Evolutionary conservation across 30 jellyfish, hydroid and myxozoan genomes (phyloP).

Genomic region (Pelagia noctiluca): DNA sequence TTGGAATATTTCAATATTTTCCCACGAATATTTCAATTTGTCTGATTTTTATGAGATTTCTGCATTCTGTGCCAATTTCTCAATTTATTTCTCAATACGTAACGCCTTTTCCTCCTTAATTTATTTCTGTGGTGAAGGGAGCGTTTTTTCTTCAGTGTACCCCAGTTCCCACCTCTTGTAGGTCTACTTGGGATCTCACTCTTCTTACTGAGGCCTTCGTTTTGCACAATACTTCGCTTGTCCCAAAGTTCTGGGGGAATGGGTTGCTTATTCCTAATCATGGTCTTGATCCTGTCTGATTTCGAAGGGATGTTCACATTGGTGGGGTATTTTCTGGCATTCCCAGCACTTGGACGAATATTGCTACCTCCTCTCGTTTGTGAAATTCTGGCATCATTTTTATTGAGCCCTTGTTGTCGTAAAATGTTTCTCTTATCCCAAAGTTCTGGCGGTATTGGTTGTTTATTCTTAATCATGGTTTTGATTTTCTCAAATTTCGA

Average conservation of each 20-base stretch:
- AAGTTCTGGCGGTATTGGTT: slow-evolving; percentile 7
- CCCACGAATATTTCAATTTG: too few relatives aligned
- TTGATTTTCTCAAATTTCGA: neutral
- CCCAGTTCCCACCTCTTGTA: slow-evolving; percentile 60
- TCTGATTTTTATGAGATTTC: too few relatives aligned
- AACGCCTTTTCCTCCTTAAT: neutral
- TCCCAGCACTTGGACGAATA: too few relatives aligned
- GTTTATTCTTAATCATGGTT: neutral
- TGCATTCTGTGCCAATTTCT: neutral
- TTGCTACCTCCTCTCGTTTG: too few relatives aligned
- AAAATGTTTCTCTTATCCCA: slow-evolving; percentile 42
- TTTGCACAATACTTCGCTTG: slow-evolving; percentile 44
- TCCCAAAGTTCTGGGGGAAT: slow-evolving; percentile 24
- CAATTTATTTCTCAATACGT: neutral
- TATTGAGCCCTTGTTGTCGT: slow-evolving; percentile 20
- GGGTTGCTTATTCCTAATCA: neutral
- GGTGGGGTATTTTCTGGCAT: neutral
- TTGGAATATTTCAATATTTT: too few relatives aligned
- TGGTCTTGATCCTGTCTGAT: neutral
- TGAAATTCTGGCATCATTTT: too few relatives aligned
- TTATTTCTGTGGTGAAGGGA: neutral
- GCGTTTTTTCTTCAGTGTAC: slow-evolving; percentile 70
- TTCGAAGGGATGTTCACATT: too few relatives aligned
- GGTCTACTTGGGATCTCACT: slow-evolving; percentile 60
- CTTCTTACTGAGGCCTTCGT: slow-evolving; percentile 34